Percentiles rank a stretch among this genome's conserved stretches.
These are phyloP conservation scores for Cygnus atratus DNA, from an alignment of 2,113 vertebrate species.

Conservation along the genomic window DNA sequence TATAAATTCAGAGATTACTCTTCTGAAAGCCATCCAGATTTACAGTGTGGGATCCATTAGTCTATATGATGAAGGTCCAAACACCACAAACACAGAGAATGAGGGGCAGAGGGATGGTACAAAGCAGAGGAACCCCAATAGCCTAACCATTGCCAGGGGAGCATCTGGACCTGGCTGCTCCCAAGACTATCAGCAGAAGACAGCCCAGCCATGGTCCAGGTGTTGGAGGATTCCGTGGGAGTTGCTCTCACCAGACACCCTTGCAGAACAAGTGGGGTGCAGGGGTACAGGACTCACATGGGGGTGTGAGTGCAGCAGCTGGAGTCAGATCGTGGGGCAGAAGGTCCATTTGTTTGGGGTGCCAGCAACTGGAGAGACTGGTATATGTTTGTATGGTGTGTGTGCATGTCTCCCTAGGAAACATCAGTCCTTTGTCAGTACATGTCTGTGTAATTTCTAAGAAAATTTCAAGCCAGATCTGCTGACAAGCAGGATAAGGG, in stretches of 20 bases:
- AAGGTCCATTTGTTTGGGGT: accelerated
- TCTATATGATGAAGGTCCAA: neutral
- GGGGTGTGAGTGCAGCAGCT: neutral
- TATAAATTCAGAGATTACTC: neutral
- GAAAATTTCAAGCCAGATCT: neutral
- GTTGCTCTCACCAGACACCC: neutral
- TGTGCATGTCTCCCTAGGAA: neutral
- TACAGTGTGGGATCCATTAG: neutral
- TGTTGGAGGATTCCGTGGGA: neutral
- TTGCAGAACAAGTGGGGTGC: neutral
- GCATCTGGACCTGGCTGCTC: neutral
- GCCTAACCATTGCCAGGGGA: neutral
- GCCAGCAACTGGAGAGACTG: neutral
- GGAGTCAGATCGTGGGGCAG: neutral
- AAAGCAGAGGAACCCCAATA: neutral
- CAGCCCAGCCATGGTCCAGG: accelerated
- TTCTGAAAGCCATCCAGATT: neutral
- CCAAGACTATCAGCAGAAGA: neutral
- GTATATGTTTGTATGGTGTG: neutral
- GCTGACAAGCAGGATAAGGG: neutral
- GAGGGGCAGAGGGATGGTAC: neutral
- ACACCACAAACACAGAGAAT: neutral
- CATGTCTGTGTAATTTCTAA: neutral
- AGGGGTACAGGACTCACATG: neutral
- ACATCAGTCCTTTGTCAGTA: neutral